Percentiles rank a stretch among this genome's conserved stretches.
Conservation (phyloP, 2,113 vertebrate genomes). For the Porphyrio hochstetteri region DNA sequence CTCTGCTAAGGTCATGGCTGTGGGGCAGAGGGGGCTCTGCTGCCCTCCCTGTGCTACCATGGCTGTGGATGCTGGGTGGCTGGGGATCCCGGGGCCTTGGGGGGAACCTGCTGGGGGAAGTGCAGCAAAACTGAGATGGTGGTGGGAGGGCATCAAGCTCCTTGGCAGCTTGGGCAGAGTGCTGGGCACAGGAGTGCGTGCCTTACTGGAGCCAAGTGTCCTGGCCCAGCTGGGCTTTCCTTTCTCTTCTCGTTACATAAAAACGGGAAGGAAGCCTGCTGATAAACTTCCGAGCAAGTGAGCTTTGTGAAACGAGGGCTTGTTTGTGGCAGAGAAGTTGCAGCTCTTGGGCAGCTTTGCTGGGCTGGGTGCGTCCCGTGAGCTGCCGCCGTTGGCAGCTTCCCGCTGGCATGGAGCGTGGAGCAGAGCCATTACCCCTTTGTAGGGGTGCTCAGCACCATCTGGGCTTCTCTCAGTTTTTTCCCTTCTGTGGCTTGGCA, state of each 20-base stretch:
- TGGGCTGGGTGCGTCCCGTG: fast-evolving
- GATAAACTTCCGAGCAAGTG: not conserved
- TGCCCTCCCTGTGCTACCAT: fast-evolving
- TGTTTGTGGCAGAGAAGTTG: fast-evolving
- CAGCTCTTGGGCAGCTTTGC: not conserved
- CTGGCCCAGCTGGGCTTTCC: not conserved
- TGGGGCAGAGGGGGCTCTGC: not conserved
- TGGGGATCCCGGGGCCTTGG: fast-evolving
- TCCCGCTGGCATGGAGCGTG: fast-evolving
- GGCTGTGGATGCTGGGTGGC: not conserved
- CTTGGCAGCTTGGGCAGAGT: fast-evolving
- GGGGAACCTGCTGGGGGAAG: not conserved
- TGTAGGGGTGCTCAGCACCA: fast-evolving
- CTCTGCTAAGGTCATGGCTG: not conserved
- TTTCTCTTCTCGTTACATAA: not conserved
- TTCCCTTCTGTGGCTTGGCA: not conserved
- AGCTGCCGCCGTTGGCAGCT: not conserved
- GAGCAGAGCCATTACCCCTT: not conserved
- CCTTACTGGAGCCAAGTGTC: not conserved
- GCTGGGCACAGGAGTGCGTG: fast-evolving
- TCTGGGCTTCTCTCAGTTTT: not conserved
- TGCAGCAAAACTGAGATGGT: not conserved
- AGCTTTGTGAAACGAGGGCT: not conserved
- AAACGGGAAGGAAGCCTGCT: not conserved
- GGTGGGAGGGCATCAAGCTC: not conserved